A percentile compares a stretch with the other conserved stretches of the same genome.
These are phyloP conservation scores for Apodemia duryi DNA, from an alignment of 2,888 invertebrate genomes.

Conservation along the genomic window DNA sequence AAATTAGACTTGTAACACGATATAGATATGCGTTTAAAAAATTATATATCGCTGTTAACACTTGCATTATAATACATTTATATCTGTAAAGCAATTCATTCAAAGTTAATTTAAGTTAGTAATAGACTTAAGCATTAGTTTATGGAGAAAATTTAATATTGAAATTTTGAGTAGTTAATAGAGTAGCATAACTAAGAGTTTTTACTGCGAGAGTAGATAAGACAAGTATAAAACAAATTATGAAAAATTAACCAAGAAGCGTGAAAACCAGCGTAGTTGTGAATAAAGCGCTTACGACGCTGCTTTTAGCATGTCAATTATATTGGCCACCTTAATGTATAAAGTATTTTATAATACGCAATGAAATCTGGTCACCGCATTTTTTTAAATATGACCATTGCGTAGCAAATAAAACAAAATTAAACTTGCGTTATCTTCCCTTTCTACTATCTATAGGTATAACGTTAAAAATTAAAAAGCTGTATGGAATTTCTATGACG, in stretches of 20 bases:
- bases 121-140: conserved; percentile 7
- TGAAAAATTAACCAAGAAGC: not conserved
- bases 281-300: not conserved
- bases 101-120: not conserved
- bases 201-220: not conserved
- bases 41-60: not conserved
- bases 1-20: not conserved
- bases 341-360: too few species aligned
- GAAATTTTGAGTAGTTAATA: not conserved
- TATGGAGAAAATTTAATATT: not conserved
- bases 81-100: not conserved
- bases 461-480: not conserved
- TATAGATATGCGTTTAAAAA: not conserved
- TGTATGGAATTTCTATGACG: conserved; percentile 7
- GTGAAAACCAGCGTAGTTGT: not conserved
- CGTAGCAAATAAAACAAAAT: not conserved
- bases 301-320: too few species aligned
- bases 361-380: too few species aligned
- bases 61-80: not conserved
- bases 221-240: not conserved
- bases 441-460: not conserved
- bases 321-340: too few species aligned
- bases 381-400: too few species aligned
- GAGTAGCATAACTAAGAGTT: not conserved
- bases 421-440: not conserved